Evolutionary conservation across 2,797 vertebrate genomes (phyloP).

Genomic region (Triplophysa yarkandensis): DNA sequence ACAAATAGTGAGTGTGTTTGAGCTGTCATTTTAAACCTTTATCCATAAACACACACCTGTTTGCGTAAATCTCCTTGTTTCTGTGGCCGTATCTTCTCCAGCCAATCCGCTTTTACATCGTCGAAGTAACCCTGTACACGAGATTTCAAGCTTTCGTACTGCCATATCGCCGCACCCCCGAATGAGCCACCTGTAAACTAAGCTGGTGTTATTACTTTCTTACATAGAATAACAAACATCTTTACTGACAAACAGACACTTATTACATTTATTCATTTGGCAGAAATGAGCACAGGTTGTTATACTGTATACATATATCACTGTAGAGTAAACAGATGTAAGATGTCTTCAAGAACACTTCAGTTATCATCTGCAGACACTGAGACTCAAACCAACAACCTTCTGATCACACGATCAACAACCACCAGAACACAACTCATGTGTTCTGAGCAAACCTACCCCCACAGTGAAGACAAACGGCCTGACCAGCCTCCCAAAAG

Average conservation of each 20-base stretch:
- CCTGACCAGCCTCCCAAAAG: constrained; percentile 78
- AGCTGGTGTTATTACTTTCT: constrained; percentile 62
- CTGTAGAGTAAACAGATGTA: too few species aligned
- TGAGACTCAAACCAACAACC: too few species aligned
- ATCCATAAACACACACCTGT: constrained; percentile 74
- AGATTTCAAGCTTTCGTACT: constrained; percentile 91
- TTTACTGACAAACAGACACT: neutral
- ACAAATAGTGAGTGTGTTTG: too few species aligned
- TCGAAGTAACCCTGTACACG: constrained; percentile 88
- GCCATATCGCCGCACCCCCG: constrained; percentile 90
- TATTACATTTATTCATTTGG: too few species aligned
- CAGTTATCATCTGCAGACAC: too few species aligned
- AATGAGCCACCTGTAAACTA: constrained; percentile 97
- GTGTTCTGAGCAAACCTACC: too few species aligned
- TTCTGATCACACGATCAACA: too few species aligned
- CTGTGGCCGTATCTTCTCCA: constrained; percentile 85
- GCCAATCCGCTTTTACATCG: constrained; percentile 83
- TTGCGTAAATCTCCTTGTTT: constrained; percentile 86
- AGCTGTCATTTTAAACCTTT: neutral
- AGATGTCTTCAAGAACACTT: too few species aligned
- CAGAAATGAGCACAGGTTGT: too few species aligned
- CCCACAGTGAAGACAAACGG: constrained; percentile 88
- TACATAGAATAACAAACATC: constrained; percentile 1
- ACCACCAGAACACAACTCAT: too few species aligned
- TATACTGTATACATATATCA: too few species aligned